Evolutionary conservation across 1,140 invertebrate genomes (phyloP).

Genomic region (Zaprionus lachaisei): DNA sequence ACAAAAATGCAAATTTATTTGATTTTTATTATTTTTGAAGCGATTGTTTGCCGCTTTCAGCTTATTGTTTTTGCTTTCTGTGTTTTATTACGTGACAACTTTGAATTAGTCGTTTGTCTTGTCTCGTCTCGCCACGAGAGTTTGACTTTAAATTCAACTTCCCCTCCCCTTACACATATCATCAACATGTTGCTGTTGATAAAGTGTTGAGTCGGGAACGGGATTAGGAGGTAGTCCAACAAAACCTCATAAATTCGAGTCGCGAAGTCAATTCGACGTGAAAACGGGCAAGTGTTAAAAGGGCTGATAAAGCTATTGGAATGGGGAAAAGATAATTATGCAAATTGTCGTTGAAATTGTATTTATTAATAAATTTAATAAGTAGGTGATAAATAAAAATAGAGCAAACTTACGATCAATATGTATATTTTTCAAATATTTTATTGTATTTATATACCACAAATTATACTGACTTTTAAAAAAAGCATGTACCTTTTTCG

Average conservation of each 20-base stretch:
- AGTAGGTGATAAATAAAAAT: background rate
- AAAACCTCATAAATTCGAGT: conserved; percentile 3
- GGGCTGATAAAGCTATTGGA: background rate
- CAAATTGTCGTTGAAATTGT: background rate
- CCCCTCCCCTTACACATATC: background rate
- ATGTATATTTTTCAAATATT: background rate
- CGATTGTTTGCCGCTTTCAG: conserved; percentile 61
- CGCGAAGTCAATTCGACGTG: background rate
- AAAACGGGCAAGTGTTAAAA: background rate
- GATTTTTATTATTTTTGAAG: conserved; percentile 63
- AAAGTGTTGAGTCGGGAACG: background rate
- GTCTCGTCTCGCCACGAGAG: conserved; percentile 25
- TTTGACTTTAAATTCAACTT: conserved; percentile 3
- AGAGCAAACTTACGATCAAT: background rate
- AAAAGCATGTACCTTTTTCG: no score
- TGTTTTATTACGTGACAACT: conserved; percentile 80
- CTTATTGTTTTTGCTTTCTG: conserved; percentile 59
- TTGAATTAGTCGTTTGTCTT: conserved; percentile 75
- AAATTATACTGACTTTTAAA: no score
- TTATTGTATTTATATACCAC: background rate
- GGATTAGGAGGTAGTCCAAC: background rate
- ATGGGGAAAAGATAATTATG: background rate
- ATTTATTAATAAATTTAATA: background rate
- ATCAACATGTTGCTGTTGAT: conserved; percentile 5
- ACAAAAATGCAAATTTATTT: conserved; percentile 73